Conservation (phyloP, 2,113 vertebrate species). For the Phyllostomus discolor region DNA sequence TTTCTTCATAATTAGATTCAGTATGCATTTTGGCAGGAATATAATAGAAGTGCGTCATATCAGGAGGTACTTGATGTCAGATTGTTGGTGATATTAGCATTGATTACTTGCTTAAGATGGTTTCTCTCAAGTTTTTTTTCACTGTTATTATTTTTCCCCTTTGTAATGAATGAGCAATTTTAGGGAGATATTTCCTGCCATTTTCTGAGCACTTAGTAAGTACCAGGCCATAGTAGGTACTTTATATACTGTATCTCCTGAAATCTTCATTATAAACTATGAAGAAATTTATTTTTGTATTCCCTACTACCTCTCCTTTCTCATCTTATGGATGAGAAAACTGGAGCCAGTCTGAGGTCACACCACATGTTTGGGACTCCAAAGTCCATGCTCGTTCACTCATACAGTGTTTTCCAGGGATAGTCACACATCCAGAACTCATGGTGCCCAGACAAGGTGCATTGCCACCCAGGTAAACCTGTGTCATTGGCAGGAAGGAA, state of each 20-base stretch:
- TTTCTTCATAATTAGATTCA: slow-evolving; percentile 3
- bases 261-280: not conserved
- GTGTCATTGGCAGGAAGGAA: not conserved
- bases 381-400: not conserved
- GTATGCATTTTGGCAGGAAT: not conserved
- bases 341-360: not conserved
- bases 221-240: not conserved
- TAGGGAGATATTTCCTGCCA: not conserved
- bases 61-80: not conserved
- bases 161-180: not conserved
- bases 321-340: not conserved
- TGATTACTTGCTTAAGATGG: not conserved
- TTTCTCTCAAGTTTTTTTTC: not conserved
- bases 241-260: not conserved
- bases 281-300: not conserved
- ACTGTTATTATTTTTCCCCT: not conserved
- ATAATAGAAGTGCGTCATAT: not conserved
- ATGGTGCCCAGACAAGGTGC: not conserved
- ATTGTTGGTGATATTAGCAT: not conserved
- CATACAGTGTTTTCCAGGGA: not conserved
- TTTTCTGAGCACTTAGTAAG: slow-evolving; percentile 12
- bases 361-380: not conserved
- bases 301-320: not conserved
- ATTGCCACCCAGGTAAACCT: not conserved
- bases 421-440: not conserved